A percentile compares a stretch with the other conserved stretches of the same genome.
Evolutionary conservation across 2,113 vertebrate species (phyloP).

Genomic region (Gorsachius goisagi): DNA sequence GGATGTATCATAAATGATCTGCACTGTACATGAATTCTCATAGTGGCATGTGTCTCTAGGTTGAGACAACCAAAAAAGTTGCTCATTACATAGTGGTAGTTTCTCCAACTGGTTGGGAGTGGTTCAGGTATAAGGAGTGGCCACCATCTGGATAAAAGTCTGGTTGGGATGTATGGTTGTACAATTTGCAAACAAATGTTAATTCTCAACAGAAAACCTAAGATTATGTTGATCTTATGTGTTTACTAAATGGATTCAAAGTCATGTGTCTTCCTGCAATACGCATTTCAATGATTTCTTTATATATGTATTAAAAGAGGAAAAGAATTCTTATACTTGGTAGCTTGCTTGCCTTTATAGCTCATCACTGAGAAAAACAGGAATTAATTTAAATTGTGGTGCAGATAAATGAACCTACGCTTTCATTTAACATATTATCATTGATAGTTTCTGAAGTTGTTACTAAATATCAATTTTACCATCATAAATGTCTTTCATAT

Average conservation of each 20-base stretch:
- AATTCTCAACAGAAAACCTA: not conserved
- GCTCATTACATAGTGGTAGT: not conserved
- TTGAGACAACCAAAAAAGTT: not conserved
- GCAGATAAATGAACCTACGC: not conserved
- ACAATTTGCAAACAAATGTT: not conserved
- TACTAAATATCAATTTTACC: not conserved
- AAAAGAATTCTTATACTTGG: not conserved
- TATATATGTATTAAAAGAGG: not conserved
- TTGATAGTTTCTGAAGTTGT: not conserved
- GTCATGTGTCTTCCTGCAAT: not conserved
- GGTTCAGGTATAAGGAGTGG: not conserved
- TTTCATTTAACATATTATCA: not conserved
- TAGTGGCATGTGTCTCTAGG: rapidly evolving
- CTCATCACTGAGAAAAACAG: not conserved
- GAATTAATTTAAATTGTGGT: not conserved
- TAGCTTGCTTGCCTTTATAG: not conserved
- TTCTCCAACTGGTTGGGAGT: not conserved
- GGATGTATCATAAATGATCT: not conserved
- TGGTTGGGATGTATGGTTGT: not conserved
- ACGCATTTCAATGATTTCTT: not conserved
- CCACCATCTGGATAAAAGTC: not conserved
- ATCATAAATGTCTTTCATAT: not conserved
- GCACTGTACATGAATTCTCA: not conserved
- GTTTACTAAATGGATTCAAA: not conserved
- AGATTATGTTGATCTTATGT: rapidly evolving